Evolutionary conservation across 1,140 invertebrate genomes (phyloP).

Genomic region (Drosophila repletoides): DNA sequence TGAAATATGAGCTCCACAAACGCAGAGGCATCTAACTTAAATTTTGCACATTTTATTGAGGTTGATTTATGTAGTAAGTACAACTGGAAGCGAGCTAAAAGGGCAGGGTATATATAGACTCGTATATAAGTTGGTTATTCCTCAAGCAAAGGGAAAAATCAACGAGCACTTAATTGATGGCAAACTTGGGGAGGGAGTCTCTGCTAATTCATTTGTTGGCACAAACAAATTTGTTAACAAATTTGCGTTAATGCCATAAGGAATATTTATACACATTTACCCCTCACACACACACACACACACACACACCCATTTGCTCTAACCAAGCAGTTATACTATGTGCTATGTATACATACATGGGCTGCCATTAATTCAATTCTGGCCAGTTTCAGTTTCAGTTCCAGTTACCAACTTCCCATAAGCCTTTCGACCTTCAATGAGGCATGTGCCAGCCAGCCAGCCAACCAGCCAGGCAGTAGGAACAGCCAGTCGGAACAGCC

Average conservation of each 20-base stretch:
- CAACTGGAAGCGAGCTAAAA: too few species aligned
- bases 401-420: slow-evolving; percentile 15
- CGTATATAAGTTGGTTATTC: not conserved
- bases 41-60: slow-evolving; percentile 72
- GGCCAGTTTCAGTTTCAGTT: slow-evolving; percentile 6
- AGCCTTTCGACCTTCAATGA: slow-evolving; percentile 80
- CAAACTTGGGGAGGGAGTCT: slow-evolving; percentile 38
- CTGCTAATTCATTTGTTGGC: slow-evolving; percentile 75
- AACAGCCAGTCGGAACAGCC: too few species aligned
- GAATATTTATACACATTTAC: slow-evolving; percentile 63
- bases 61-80: slow-evolving; percentile 60
- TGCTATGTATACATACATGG: slow-evolving; percentile 46
- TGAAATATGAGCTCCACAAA: slow-evolving; percentile 67
- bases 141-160: slow-evolving; percentile 32
- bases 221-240: slow-evolving; percentile 80
- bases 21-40: slow-evolving; percentile 55
- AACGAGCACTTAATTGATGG: slow-evolving; percentile 65
- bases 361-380: slow-evolving; percentile 74
- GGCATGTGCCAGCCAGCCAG: slow-evolving; percentile 60
- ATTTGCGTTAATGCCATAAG: slow-evolving; percentile 75
- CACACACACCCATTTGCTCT: not conserved
- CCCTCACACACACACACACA: not conserved
- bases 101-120: slow-evolving; percentile 3
- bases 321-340: not conserved
- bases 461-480: too few species aligned